Conservation (phyloP, 30 jellyfish, hydroid and myxozoan genomes). For the Turritopsis rubra region DNA sequence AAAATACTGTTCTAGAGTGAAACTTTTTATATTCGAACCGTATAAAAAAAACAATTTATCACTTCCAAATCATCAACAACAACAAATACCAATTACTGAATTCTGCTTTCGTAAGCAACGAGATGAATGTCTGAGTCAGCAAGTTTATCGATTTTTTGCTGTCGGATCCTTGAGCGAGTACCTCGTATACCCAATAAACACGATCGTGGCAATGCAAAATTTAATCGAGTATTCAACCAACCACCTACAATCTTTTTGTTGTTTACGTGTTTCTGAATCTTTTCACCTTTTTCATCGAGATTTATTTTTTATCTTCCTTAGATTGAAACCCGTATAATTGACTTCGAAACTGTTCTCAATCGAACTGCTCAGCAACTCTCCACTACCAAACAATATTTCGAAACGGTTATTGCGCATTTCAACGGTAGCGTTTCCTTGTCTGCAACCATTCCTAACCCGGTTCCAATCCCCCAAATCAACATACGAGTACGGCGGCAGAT, state of each 20-base stretch:
- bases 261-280: neutral
- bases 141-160: neutral
- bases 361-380: slow-evolving; percentile 39
- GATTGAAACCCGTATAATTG: slow-evolving; percentile 72
- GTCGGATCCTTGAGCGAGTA: neutral
- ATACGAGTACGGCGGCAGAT: slow-evolving; percentile 51
- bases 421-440: slow-evolving; percentile 65
- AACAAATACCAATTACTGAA: neutral
- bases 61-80: no score
- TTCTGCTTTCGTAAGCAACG: neutral
- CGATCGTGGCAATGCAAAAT: neutral
- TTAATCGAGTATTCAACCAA: neutral
- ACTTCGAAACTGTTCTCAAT: slow-evolving; percentile 54
- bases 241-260: neutral
- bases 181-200: slow-evolving; percentile 4
- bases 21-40: no score
- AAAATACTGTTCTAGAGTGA: no score
- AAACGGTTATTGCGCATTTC: slow-evolving; percentile 46
- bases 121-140: neutral
- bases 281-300: neutral
- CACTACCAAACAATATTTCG: slow-evolving; percentile 46
- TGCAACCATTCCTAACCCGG: slow-evolving; percentile 58
- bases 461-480: slow-evolving; percentile 59
- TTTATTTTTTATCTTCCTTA: slow-evolving; percentile 24
- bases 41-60: no score